Percentiles rank a stretch among this genome's conserved stretches.
phyloP scores from a whole-genome alignment of 2,113 vertebrate genomes.

The Desmodus rotundus region DNA sequence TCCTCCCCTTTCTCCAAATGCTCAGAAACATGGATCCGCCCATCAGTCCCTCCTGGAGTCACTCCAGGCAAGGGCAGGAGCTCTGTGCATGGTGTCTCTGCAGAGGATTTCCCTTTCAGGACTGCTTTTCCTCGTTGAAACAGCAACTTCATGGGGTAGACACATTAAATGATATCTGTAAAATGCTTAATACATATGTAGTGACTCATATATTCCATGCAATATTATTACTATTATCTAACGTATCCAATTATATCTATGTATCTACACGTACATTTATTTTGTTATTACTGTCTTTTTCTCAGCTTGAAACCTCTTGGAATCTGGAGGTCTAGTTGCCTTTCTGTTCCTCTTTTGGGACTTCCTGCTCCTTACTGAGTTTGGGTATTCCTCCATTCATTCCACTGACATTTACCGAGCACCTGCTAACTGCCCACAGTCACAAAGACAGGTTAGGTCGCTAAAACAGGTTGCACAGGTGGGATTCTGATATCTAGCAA shows the following conservation, averaged over 20 bases:
- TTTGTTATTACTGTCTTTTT: neutral
- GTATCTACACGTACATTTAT: neutral
- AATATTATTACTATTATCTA: neutral
- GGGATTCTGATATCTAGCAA: neutral
- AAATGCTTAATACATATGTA: neutral
- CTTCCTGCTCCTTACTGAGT: neutral
- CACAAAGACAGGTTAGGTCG: neutral
- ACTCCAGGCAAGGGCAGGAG: neutral
- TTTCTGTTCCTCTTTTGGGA: neutral
- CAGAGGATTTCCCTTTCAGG: neutral
- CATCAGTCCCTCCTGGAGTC: neutral
- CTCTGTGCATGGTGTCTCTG: neutral
- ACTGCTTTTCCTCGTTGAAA: neutral
- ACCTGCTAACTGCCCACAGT: neutral
- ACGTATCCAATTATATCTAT: neutral
- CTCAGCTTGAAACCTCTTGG: neutral
- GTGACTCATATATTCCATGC: neutral
- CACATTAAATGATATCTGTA: neutral
- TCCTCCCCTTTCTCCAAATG: neutral
- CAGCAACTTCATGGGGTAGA: neutral
- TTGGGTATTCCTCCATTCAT: neutral
- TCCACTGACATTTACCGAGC: neutral
- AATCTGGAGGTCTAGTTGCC: neutral
- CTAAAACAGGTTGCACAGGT: neutral
- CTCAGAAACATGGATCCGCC: neutral